Conservation (phyloP, 2,888 invertebrate species). For the Drosophila ustulata region DNA sequence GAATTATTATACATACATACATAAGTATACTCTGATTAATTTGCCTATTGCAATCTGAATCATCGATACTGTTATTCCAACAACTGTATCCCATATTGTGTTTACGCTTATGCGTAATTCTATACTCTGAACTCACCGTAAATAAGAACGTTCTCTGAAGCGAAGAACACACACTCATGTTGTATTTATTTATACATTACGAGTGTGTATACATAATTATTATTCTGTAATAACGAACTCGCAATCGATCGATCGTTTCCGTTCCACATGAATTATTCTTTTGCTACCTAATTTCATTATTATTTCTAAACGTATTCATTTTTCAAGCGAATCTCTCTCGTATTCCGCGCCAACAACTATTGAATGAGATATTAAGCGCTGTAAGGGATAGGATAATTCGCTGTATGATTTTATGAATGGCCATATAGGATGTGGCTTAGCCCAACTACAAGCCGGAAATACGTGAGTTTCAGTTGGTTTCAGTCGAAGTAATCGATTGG, state of each 20-base stretch:
- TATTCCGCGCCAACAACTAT: not conserved
- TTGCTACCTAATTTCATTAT: conserved; percentile 6
- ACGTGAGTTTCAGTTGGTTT: conserved; percentile 28
- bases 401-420: not conserved
- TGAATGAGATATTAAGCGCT: not conserved
- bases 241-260: conserved; percentile 32
- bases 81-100: conserved; percentile 43
- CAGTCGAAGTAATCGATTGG: conserved; percentile 53
- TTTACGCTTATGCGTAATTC: conserved; percentile 29
- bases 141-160: conserved; percentile 18
- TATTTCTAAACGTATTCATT: not conserved
- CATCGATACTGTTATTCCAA: conserved; percentile 33
- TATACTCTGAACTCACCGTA: conserved; percentile 18
- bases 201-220: conserved; percentile 24
- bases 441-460: conserved; percentile 34
- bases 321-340: not conserved
- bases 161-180: conserved; percentile 10
- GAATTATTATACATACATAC: too few species aligned
- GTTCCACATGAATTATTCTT: conserved; percentile 29
- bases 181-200: conserved; percentile 2
- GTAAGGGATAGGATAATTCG: not conserved
- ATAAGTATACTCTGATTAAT: conserved; percentile 14
- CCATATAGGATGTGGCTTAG: conserved; percentile 12
- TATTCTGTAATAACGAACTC: conserved; percentile 18
- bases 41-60: conserved; percentile 40